Evolutionary conservation across 1,140 invertebrate species (phyloP).

Genomic region (Orussus abietinus): DNA sequence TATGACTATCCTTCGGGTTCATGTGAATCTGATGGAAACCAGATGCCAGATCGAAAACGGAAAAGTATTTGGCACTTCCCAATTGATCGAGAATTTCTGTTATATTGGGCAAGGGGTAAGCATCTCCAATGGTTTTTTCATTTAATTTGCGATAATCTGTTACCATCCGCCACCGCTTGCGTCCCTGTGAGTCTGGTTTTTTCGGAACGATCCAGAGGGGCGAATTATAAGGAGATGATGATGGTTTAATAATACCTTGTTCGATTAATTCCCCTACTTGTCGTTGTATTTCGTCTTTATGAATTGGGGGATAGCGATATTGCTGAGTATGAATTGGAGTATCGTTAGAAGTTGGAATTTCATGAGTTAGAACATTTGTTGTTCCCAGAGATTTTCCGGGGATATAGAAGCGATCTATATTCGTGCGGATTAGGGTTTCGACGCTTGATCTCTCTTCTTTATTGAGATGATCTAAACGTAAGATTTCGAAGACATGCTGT

Average conservation of each 20-base stretch:
- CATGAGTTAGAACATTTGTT: constrained; percentile 3
- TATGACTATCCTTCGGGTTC: constrained; percentile 29
- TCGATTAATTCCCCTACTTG: constrained; percentile 29
- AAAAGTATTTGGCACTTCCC: constrained; percentile 41
- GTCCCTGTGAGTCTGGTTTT: too few species aligned
- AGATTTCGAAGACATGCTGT: background rate
- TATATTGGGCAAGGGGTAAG: constrained; percentile 50
- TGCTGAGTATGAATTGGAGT: constrained; percentile 17
- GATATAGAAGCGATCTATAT: constrained; percentile 1
- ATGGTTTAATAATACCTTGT: constrained; percentile 33
- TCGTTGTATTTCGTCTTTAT: constrained; percentile 24
- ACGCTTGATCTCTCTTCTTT: constrained; percentile 3
- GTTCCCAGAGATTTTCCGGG: too few species aligned
- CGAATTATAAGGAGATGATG: constrained; percentile 29
- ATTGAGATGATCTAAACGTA: constrained; percentile 2
- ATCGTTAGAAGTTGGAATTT: background rate
- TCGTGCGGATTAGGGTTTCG: too few species aligned
- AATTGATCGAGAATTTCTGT: constrained; percentile 48
- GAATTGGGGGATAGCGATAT: constrained; percentile 24
- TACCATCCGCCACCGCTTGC: background rate
- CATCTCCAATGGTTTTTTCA: too few species aligned
- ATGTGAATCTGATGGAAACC: constrained; percentile 50
- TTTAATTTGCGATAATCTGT: too few species aligned
- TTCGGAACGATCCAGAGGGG: too few species aligned
- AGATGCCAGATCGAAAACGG: too few species aligned